A percentile compares a stretch with the other conserved stretches of the same genome.
These are phyloP conservation scores for Nautilus pompilius DNA, from an alignment of 1,140 invertebrate genomes.

Conservation along the genomic window DNA sequence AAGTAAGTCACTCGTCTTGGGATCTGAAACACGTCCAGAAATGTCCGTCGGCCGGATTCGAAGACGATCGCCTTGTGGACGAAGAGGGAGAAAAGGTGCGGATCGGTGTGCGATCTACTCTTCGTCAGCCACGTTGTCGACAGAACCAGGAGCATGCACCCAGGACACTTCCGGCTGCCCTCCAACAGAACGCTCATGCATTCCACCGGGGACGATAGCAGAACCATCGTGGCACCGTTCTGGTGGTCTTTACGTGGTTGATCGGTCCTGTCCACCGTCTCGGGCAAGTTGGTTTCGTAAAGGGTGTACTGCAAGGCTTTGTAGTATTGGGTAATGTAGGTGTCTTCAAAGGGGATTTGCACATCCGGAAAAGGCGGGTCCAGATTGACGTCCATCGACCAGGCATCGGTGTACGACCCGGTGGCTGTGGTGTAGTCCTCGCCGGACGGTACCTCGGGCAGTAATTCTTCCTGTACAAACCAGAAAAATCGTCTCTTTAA, in stretches of 20 bases:
- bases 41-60: constrained; percentile 8
- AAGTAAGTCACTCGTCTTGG: constrained; percentile 17
- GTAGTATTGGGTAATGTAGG: no score
- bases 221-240: background rate
- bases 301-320: constrained; percentile 13
- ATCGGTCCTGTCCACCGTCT: constrained; percentile 13
- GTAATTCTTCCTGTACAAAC: no score
- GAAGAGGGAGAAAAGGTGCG: background rate
- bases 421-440: no score
- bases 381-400: no score
- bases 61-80: constrained; percentile 15
- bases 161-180: constrained; percentile 12
- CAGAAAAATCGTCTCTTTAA: no score
- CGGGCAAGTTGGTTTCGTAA: constrained; percentile 14
- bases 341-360: no score
- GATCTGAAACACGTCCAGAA: constrained; percentile 15
- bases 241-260: background rate
- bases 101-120: background rate
- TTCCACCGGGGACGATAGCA: constrained; percentile 17
- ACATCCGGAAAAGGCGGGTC: no score
- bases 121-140: constrained; percentile 9
- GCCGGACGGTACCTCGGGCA: no score
- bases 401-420: no score
- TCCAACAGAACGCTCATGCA: constrained; percentile 12
- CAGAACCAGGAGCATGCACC: constrained; percentile 11